Percentiles rank a stretch among this genome's conserved stretches.
Evolutionary conservation across 2,888 invertebrate species (phyloP).

Genomic region (Lasioglossum villosulum): DNA sequence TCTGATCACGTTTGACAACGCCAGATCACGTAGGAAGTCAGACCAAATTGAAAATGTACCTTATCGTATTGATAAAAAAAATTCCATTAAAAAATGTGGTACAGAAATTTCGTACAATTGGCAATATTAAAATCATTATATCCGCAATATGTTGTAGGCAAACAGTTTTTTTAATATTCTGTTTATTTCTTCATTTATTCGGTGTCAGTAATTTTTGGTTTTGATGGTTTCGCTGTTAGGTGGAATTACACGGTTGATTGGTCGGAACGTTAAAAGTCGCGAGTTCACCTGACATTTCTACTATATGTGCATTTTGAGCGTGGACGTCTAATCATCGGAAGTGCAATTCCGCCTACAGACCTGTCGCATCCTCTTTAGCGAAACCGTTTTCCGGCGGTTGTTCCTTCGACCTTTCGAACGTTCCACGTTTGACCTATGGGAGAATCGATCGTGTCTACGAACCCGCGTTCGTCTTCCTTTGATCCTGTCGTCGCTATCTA

Average conservation of each 20-base stretch:
- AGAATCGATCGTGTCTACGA: conserved; percentile 14
- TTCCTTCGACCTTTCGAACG: conserved; percentile 57
- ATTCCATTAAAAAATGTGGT: not conserved
- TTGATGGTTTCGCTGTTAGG: not conserved
- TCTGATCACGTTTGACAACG: not conserved
- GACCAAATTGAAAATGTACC: not conserved
- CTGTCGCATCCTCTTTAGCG: conserved; percentile 43
- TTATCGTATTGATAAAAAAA: not conserved
- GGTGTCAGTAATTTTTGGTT: not conserved
- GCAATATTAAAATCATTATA: not conserved
- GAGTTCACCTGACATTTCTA: conserved; percentile 10
- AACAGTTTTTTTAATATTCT: not conserved
- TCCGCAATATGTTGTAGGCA: not conserved
- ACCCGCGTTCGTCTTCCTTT: not conserved
- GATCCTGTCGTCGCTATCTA: not conserved
- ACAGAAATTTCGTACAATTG: not conserved
- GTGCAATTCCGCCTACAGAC: conserved; percentile 45
- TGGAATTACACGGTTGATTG: not conserved
- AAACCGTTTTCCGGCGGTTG: conserved; percentile 29
- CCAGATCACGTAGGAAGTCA: not conserved
- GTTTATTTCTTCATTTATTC: not conserved
- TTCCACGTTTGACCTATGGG: conserved; percentile 15
- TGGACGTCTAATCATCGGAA: conserved; percentile 37
- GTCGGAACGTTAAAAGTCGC: conserved; percentile 28
- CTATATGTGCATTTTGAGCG: not conserved